A percentile compares a stretch with the other conserved stretches of the same genome.
Conservation (phyloP, 2,888 invertebrate species). For the Dicycla oo region DNA sequence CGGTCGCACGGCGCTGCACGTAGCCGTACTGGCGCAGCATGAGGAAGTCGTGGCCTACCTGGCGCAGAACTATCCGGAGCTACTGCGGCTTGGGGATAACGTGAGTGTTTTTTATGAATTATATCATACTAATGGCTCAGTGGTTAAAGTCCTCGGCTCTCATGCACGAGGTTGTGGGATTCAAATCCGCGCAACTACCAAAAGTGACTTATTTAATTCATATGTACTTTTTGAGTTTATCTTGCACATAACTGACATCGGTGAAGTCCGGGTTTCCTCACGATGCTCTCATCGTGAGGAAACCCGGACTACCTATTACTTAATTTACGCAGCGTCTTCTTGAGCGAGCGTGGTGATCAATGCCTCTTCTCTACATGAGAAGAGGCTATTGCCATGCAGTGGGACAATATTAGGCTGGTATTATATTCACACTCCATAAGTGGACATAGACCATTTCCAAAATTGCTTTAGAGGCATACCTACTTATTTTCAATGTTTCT, state of each 20-base stretch:
- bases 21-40: constrained; percentile 96
- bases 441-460: neutral
- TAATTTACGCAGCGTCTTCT: too few relatives aligned
- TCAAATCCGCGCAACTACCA: neutral
- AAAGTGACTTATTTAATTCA: neutral
- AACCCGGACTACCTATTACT: neutral
- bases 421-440: neutral
- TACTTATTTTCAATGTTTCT: neutral
- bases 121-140: neutral
- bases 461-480: neutral
- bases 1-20: constrained; percentile 95
- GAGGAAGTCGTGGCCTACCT: constrained; percentile 95
- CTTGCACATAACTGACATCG: neutral
- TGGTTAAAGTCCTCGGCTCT: neutral
- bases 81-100: constrained; percentile 95
- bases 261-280: too few relatives aligned
- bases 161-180: neutral
- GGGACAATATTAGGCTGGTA: too few relatives aligned
- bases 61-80: constrained; percentile 93
- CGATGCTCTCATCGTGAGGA: neutral
- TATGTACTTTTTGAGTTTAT: neutral
- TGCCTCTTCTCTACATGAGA: too few relatives aligned
- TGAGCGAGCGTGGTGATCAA: too few relatives aligned
- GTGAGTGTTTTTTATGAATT: constrained; percentile 88
- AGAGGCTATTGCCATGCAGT: too few relatives aligned